phyloP scores from a whole-genome alignment of 2,113 vertebrate genomes.

The Anarhynchus alexandrinus region DNA sequence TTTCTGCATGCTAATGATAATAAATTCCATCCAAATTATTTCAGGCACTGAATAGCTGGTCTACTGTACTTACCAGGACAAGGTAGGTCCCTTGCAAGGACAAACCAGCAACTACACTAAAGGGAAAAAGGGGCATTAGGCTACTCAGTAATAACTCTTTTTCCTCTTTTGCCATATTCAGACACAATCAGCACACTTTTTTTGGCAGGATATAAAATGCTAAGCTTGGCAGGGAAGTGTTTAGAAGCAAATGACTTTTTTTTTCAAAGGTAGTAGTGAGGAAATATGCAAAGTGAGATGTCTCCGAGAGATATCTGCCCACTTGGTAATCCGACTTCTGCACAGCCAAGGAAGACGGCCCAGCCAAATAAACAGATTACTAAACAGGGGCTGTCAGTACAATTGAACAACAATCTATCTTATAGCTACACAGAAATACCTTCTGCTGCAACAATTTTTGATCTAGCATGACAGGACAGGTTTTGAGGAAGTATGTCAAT shows the following conservation, averaged over 20 bases:
- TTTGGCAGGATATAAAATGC: not conserved
- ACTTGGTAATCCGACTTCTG: not conserved
- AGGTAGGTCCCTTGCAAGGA: not conserved
- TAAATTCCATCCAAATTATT: conserved; percentile 9
- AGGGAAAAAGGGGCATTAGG: not conserved
- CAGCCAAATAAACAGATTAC: not conserved
- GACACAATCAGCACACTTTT: accelerated
- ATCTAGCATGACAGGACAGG: not conserved
- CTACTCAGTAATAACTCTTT: not conserved
- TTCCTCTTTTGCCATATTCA: not conserved
- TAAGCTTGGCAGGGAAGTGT: not conserved
- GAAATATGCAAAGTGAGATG: not conserved
- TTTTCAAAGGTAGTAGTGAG: not conserved
- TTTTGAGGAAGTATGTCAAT: not conserved
- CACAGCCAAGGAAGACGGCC: not conserved
- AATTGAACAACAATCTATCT: not conserved
- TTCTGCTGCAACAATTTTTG: not conserved
- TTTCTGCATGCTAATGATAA: conserved; percentile 11
- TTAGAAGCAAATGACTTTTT: not conserved
- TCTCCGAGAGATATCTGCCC: not conserved
- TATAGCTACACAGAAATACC: not conserved
- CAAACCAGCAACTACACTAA: not conserved
- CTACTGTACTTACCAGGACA: not conserved
- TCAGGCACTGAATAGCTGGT: not conserved
- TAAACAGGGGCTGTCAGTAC: not conserved